Evolutionary conservation across 2,888 invertebrate genomes (phyloP).

Genomic region (Taenaris catops): DNA sequence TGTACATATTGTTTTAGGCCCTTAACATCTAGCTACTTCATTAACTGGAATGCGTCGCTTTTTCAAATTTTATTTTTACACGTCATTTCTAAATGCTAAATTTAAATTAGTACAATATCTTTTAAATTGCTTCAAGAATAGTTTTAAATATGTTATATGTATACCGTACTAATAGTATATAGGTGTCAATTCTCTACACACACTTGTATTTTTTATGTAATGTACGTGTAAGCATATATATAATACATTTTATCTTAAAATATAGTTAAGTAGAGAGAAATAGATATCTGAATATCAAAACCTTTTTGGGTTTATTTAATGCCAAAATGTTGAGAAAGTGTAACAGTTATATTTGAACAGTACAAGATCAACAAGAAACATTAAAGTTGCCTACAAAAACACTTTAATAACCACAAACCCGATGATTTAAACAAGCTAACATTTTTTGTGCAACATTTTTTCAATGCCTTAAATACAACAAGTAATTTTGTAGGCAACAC

Average conservation of each 20-base stretch:
- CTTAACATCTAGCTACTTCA: constrained; percentile 14
- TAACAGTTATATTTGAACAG: constrained; percentile 48
- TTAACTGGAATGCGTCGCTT: constrained; percentile 4
- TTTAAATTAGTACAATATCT: constrained; percentile 14
- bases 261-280: constrained; percentile 9
- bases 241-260: constrained; percentile 5
- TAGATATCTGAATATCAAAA: constrained; percentile 11
- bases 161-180: constrained; percentile 11
- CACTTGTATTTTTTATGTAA: constrained; percentile 2
- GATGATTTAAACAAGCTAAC: no score
- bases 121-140: constrained; percentile 23
- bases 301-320: constrained; percentile 4
- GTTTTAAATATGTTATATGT: constrained; percentile 5
- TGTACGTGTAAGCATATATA: no score
- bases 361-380: constrained; percentile 49
- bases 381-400: constrained; percentile 20
- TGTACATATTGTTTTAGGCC: constrained; percentile 21
- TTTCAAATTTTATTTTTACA: neutral
- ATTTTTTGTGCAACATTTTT: no score
- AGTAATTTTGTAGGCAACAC: constrained; percentile 12
- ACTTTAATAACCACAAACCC: no score
- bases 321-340: constrained; percentile 37
- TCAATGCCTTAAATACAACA: neutral
- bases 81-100: constrained; percentile 3
- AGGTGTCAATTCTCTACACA: constrained; percentile 13